Conservation (phyloP, 2,113 vertebrate genomes). For the Gymnarchus niloticus region DNA sequence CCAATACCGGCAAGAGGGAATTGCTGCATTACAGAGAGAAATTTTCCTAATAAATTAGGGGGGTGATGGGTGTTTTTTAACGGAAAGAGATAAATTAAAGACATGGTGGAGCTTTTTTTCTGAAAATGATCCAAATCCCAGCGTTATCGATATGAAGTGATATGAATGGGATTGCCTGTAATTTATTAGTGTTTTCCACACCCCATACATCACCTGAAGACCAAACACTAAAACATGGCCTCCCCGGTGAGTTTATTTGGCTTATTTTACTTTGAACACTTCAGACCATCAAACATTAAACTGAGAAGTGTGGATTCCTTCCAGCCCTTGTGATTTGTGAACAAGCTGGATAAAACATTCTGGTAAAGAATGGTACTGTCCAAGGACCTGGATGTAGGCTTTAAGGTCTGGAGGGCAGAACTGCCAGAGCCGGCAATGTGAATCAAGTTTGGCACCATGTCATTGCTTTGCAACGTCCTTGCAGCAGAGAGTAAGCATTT, state of each 20-base stretch:
- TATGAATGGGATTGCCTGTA: constrained; percentile 13
- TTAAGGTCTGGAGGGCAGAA: background rate
- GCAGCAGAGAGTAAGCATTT: constrained; percentile 1
- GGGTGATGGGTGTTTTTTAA: constrained; percentile 16
- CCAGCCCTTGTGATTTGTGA: background rate
- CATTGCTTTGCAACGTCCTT: constrained; percentile 22
- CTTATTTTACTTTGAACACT: constrained; percentile 4
- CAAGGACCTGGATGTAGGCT: background rate
- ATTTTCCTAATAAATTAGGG: constrained; percentile 9
- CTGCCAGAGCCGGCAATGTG: background rate
- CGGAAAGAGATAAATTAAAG: constrained; percentile 11
- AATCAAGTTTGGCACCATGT: background rate
- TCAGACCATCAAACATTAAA: constrained; percentile 9
- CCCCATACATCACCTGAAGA: background rate
- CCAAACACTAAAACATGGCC: background rate
- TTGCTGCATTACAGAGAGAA: background rate
- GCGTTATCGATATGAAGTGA: constrained; percentile 6
- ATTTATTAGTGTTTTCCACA: constrained; percentile 8
- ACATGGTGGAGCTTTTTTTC: background rate
- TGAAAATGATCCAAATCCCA: background rate
- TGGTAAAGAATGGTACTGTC: background rate
- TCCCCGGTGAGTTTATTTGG: constrained; percentile 8
- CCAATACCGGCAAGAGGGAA: constrained; percentile 9
- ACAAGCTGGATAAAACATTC: background rate
- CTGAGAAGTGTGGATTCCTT: background rate